Evolutionary conservation across 2,888 invertebrate genomes (phyloP).

Genomic region (Drosophila koepferae): DNA sequence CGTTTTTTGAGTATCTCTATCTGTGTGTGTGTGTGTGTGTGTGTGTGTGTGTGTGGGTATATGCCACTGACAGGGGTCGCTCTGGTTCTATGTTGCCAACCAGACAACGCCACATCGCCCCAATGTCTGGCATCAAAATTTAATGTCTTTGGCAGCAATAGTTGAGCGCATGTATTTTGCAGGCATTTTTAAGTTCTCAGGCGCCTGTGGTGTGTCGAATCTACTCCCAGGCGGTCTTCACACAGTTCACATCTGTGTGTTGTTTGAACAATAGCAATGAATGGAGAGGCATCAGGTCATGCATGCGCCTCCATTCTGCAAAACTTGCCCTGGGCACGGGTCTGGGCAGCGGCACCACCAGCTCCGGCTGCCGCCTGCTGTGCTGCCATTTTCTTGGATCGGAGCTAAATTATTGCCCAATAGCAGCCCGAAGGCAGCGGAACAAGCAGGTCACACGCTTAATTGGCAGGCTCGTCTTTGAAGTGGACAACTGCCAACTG

Average conservation of each 20-base stretch:
- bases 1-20: not conserved
- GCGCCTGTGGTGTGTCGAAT: conserved; percentile 29
- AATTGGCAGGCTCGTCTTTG: conserved; percentile 29
- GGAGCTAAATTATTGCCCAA: conserved; percentile 14
- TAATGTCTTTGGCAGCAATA: conserved; percentile 71
- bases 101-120: conserved; percentile 14
- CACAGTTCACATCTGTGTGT: conserved; percentile 1
- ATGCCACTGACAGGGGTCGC: conserved; percentile 41
- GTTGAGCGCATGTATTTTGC: conserved; percentile 50
- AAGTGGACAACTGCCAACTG: conserved; percentile 20
- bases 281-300: conserved; percentile 21
- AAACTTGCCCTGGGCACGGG: conserved; percentile 6
- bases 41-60: conserved; percentile 1
- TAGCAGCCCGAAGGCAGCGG: conserved; percentile 20
- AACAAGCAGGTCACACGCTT: conserved; percentile 26
- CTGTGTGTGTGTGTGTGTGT: not conserved
- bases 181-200: conserved; percentile 60
- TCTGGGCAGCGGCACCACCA: no score
- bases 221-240: conserved; percentile 16
- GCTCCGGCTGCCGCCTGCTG: not conserved
- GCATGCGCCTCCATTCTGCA: conserved; percentile 12
- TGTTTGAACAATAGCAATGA: conserved; percentile 29
- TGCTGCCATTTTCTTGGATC: conserved; percentile 17
- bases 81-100: conserved; percentile 36
- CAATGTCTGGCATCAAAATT: conserved; percentile 66